phyloP scores from a whole-genome alignment of 2,113 vertebrate genomes.

The Bubo blakistoni region DNA sequence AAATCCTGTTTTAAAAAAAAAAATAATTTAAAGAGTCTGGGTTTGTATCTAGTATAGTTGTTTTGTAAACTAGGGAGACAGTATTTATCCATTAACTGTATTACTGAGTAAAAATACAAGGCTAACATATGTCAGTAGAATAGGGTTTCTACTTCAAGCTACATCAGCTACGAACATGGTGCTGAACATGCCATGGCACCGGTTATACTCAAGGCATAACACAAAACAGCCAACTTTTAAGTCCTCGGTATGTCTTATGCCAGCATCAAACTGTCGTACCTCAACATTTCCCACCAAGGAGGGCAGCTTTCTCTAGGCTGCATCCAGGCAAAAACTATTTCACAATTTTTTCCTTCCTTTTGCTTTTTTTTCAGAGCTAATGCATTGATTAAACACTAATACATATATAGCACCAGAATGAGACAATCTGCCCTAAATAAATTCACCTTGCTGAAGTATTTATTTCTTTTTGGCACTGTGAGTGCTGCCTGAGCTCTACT shows the following conservation, averaged over 20 bases:
- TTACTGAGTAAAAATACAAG: background rate
- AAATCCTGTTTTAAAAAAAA: background rate
- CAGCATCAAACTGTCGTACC: background rate
- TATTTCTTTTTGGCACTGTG: background rate
- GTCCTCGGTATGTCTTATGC: background rate
- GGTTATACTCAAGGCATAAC: background rate
- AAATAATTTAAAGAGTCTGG: background rate
- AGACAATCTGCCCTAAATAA: background rate
- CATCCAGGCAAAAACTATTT: background rate
- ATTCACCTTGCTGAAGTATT: background rate
- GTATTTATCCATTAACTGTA: background rate
- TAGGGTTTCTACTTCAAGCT: background rate
- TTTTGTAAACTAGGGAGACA: background rate
- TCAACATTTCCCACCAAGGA: background rate
- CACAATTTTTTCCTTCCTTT: background rate
- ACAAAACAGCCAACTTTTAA: background rate
- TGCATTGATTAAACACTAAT: background rate
- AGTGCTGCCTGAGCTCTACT: background rate
- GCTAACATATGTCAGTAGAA: background rate
- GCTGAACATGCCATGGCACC: background rate
- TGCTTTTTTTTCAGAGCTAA: background rate
- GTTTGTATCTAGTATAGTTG: background rate
- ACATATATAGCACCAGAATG: background rate
- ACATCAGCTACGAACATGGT: background rate
- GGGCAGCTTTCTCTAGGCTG: background rate